Percentiles rank a stretch among this genome's conserved stretches.
These are phyloP conservation scores for Catharus minimus DNA, from an alignment of 2,113 vertebrate species.

Conservation along the genomic window DNA sequence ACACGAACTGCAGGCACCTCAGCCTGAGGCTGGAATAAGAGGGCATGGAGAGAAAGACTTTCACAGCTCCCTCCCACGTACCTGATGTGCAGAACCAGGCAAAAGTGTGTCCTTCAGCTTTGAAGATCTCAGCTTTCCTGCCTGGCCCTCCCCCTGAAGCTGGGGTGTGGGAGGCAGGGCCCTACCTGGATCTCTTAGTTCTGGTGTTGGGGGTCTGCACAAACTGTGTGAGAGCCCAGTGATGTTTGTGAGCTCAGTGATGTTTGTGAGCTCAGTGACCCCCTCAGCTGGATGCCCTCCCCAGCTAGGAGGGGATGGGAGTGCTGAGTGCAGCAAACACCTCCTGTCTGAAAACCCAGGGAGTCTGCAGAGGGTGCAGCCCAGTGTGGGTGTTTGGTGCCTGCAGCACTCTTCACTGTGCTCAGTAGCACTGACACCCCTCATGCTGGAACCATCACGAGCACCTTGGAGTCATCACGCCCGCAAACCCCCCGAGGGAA, in stretches of 20 bases:
- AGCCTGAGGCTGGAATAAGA: background rate
- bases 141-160: background rate
- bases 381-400: background rate
- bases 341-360: background rate
- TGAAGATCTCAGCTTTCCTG: background rate
- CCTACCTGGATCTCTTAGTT: background rate
- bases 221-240: background rate
- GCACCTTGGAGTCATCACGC: slow-evolving; percentile 5
- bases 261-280: background rate
- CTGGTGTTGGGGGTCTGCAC: background rate
- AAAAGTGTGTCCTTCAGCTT: background rate
- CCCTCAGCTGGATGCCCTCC: background rate
- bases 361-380: background rate
- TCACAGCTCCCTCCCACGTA: background rate
- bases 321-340: background rate
- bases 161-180: background rate
- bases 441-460: slow-evolving; percentile 29
- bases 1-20: background rate
- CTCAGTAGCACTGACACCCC: slow-evolving; percentile 2
- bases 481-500: background rate
- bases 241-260: background rate
- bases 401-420: background rate
- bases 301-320: background rate
- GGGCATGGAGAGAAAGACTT: background rate
- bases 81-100: background rate